Conservation (phyloP, 2,888 invertebrate species). For the Malthinus flaveolus region DNA sequence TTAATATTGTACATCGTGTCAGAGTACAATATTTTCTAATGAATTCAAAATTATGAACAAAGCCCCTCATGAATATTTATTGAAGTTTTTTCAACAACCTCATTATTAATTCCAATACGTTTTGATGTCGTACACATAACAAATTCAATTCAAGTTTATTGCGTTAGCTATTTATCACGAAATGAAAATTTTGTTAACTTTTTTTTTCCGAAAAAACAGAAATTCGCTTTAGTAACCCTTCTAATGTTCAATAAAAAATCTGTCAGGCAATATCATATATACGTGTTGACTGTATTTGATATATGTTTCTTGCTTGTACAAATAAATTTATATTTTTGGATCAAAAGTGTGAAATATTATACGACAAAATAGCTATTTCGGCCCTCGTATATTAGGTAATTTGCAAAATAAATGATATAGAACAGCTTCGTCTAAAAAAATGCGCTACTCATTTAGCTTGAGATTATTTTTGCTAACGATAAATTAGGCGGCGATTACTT, state of each 20-base stretch:
- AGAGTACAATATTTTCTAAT: constrained; percentile 7
- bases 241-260: constrained; percentile 35
- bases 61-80: constrained; percentile 18
- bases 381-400: constrained; percentile 16
- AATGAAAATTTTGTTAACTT: constrained; percentile 20
- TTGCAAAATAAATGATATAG: constrained; percentile 16
- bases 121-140: constrained; percentile 20
- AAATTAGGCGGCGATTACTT: not conserved
- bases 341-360: constrained; percentile 30
- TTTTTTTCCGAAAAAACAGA: constrained; percentile 17
- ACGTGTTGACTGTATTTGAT: constrained; percentile 29
- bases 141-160: constrained; percentile 21
- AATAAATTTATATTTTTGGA: constrained; percentile 29
- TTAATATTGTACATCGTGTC: not conserved
- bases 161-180: constrained; percentile 18
- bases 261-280: constrained; percentile 32
- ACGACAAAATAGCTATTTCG: constrained; percentile 24
- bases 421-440: not conserved
- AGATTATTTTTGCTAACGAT: too few species aligned
- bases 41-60: constrained; percentile 14
- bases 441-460: not conserved
- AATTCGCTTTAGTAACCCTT: constrained; percentile 29
- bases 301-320: constrained; percentile 28
- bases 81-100: constrained; percentile 14
- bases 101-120: constrained; percentile 22